phyloP scores from a whole-genome alignment of 2,113 vertebrate genomes.

The Heterocephalus glaber region DNA sequence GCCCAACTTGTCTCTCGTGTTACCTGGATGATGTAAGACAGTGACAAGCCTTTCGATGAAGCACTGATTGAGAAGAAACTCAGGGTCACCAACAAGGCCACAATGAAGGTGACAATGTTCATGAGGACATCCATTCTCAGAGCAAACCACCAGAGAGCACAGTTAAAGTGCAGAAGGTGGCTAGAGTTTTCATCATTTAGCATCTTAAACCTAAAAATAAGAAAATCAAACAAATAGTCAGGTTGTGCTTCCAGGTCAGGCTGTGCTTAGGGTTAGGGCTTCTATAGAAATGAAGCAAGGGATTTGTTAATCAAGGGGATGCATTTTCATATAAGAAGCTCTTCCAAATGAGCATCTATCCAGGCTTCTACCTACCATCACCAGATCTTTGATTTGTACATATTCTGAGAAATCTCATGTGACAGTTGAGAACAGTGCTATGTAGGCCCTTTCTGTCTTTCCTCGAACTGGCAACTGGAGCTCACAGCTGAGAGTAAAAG shows the following conservation, averaged over 20 bases:
- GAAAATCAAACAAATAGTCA: background rate
- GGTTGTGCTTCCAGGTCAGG: background rate
- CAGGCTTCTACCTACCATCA: too few species aligned
- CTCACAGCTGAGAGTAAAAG: background rate
- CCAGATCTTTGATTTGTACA: background rate
- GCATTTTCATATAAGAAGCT: background rate
- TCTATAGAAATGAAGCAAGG: background rate
- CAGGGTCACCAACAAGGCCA: conserved; percentile 86
- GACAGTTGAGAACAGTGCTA: background rate
- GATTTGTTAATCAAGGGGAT: background rate
- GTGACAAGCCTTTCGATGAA: conserved; percentile 87
- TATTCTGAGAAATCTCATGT: background rate
- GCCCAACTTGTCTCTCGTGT: background rate
- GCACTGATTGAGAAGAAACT: conserved; percentile 78
- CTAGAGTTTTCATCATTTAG: conserved; percentile 87
- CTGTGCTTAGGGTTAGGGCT: background rate
- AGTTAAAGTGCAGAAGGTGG: conserved; percentile 86
- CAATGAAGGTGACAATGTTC: conserved; percentile 78
- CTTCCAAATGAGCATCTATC: background rate
- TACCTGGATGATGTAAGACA: conserved; percentile 90
- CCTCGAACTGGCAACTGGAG: background rate
- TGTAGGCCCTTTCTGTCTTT: background rate
- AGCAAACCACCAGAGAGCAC: conserved; percentile 87
- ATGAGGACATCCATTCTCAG: conserved; percentile 86
- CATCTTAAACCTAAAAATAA: conserved; percentile 84